These are phyloP conservation scores for Nomada goodeniana DNA, from an alignment of 2,888 invertebrate genomes.

Conservation along the genomic window DNA sequence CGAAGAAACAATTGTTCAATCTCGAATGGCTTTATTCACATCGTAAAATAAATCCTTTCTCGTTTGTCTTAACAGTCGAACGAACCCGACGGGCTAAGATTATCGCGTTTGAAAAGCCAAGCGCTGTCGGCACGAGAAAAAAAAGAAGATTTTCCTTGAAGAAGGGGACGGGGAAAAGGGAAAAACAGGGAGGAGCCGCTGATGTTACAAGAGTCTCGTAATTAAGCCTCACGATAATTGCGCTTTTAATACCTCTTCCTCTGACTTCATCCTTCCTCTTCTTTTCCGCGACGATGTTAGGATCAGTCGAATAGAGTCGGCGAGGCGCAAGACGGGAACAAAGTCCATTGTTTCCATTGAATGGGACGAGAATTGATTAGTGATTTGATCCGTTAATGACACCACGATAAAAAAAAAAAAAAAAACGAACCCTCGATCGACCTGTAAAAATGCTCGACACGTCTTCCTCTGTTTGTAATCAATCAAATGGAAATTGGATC, in stretches of 20 bases:
- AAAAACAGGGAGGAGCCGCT: slow-evolving; percentile 46
- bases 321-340: slow-evolving; percentile 42
- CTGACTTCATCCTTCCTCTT: background rate
- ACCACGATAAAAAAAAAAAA: slow-evolving; percentile 27
- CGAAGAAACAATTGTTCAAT: background rate
- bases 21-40: slow-evolving; percentile 8
- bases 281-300: slow-evolving; percentile 39
- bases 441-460: slow-evolving; percentile 43
- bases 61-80: slow-evolving; percentile 37
- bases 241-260: slow-evolving; percentile 65
- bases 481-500: slow-evolving; percentile 36
- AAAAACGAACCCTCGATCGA: slow-evolving; percentile 11
- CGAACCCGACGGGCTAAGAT: slow-evolving; percentile 29
- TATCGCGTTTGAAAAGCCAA: slow-evolving; percentile 48
- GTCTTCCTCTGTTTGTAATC: slow-evolving; percentile 20
- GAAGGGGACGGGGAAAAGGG: slow-evolving; percentile 17
- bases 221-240: slow-evolving; percentile 72
- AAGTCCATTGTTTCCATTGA: slow-evolving; percentile 65
- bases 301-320: slow-evolving; percentile 43
- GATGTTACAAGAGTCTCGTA: slow-evolving; percentile 68
- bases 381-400: slow-evolving; percentile 67
- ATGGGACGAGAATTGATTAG: slow-evolving; percentile 66
- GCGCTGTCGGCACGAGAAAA: slow-evolving; percentile 9
- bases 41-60: slow-evolving; percentile 33
- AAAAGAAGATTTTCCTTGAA: slow-evolving; percentile 28